Evolutionary conservation across 2,113 vertebrate genomes (phyloP), one percentile per base, ranked within the genome.

Genomic region (Malurus elegans): DNA sequence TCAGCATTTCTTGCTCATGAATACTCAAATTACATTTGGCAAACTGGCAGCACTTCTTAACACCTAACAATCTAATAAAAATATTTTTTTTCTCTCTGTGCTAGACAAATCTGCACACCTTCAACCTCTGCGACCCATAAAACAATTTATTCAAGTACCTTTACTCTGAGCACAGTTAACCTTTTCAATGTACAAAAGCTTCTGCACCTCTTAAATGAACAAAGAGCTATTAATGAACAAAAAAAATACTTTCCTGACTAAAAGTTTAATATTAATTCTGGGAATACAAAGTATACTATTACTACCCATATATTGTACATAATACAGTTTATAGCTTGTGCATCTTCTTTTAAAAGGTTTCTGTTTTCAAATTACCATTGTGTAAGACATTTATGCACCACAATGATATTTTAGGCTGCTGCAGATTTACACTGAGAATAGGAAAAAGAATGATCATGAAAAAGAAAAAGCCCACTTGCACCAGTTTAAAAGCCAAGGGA

Each of bases 131-230:
- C 95, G 78, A 83, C 73, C 73, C 94, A 95, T 94, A 97, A 97
- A 97, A 81, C 86, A 80, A 96, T 94, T 96, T 94, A 93, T 96
- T 90, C 80, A 94, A 93, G 78, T 70, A 90, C 89, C 80, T 96
- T 93, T 96, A 96, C 87, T 95, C 92, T 67, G 73, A 89, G 86
- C 64, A 91, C 81, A 97, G 96, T 96, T 96, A 96, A 97, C 96
- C 94, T 97, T 95, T 92, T 62, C 93, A 89, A 90, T 29, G 28
- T 84, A 78, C 78, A 87, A 90, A 94, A 94, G 88, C 42, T 91
- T 96, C 89, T 62, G 64, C 69, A 60, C 80, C 83, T 95, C 86
- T 92, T 88, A 95, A 95, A 94, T 40, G 94, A 95, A 36, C 79
- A 94, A 88, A 96, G 79, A 88, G 51, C 67, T 93, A 71, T 91